These are phyloP conservation scores for Stratiomys singularior DNA, from an alignment of 2,888 invertebrate genomes.

Conservation along the genomic window DNA sequence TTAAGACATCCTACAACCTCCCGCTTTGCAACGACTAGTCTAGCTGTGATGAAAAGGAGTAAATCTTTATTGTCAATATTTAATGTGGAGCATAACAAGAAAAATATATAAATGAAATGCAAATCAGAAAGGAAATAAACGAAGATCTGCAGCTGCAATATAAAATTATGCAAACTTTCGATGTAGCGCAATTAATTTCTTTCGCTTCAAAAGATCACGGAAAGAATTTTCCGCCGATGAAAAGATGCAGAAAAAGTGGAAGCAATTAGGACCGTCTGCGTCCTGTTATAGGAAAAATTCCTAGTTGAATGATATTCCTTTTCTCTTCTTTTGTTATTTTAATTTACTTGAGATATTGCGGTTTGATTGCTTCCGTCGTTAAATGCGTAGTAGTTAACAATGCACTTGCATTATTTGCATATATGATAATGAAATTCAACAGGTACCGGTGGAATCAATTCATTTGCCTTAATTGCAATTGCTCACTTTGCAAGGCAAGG, in stretches of 20 bases:
- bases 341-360: neutral
- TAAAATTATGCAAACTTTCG: constrained; percentile 28
- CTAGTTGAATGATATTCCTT: neutral
- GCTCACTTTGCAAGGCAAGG: too few relatives aligned
- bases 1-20: neutral
- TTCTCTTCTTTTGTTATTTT: neutral
- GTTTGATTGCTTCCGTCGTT: neutral
- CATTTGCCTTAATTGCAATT: too few relatives aligned
- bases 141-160: neutral
- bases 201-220: constrained; percentile 7
- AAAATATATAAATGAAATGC: constrained; percentile 16
- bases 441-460: too few relatives aligned
- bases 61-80: neutral
- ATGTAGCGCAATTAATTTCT: constrained; percentile 31
- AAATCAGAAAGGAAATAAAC: neutral
- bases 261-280: constrained; percentile 14
- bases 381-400: neutral
- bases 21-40: neutral
- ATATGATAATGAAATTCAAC: neutral
- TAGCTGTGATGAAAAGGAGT: neutral
- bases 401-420: neutral
- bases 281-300: constrained; percentile 5
- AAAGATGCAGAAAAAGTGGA: neutral
- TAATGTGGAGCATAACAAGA: neutral
- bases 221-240: neutral